Evolutionary conservation across 2,888 invertebrate species (phyloP).

Genomic region (Hemicrepidius hirtus): DNA sequence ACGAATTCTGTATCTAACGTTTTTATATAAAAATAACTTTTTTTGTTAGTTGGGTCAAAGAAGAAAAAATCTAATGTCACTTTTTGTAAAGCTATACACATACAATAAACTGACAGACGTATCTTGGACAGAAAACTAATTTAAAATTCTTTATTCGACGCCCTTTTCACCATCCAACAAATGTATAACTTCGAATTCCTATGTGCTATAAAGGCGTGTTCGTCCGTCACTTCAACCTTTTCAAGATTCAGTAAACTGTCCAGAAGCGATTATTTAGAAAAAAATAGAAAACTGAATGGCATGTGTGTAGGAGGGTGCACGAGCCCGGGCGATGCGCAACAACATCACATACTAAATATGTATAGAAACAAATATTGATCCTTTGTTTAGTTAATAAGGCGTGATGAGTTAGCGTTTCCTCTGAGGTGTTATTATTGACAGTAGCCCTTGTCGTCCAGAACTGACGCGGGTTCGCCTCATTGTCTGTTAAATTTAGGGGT

Average conservation of each 20-base stretch:
- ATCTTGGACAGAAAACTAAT: conserved; percentile 17
- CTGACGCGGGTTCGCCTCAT: conserved; percentile 21
- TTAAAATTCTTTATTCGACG: conserved; percentile 9
- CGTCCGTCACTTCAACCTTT: conserved; percentile 10
- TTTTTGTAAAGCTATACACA: background rate
- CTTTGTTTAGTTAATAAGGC: conserved; percentile 46
- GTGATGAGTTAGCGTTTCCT: conserved; percentile 45
- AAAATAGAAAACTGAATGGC: conserved; percentile 14
- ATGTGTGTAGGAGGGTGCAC: conserved; percentile 12
- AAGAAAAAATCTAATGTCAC: background rate
- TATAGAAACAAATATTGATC: conserved; percentile 43
- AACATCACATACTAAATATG: conserved; percentile 17
- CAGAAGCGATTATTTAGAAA: conserved; percentile 27
- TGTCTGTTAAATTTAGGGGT: conserved; percentile 25
- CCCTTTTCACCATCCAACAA: background rate
- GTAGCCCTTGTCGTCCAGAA: conserved; percentile 25
- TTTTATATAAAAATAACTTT: background rate
- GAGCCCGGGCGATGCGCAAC: conserved; percentile 14
- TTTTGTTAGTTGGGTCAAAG: background rate
- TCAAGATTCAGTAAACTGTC: conserved; percentile 23
- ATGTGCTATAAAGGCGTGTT: conserved; percentile 16
- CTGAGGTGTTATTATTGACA: conserved; percentile 39
- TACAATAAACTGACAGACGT: conserved; percentile 1
- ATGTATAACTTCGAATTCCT: conserved; percentile 10
- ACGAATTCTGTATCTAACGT: too few species aligned